Conservation (phyloP, 2,113 vertebrate species). For the Sarotherodon lohbergeri region DNA sequence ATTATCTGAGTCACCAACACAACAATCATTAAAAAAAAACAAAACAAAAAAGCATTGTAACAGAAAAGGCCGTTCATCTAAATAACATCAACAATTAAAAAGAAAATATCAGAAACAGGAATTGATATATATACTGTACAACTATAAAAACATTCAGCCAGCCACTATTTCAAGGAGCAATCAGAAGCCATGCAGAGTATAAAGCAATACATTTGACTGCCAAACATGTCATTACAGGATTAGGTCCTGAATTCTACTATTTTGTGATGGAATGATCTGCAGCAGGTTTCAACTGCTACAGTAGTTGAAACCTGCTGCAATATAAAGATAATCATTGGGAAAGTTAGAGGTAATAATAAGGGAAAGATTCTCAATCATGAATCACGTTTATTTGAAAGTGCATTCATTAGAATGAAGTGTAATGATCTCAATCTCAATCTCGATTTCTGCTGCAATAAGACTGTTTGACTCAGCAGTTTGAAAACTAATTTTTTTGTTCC, state of each 20-base stretch:
- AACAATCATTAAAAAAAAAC: background rate
- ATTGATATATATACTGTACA: background rate
- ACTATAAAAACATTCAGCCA: conserved; percentile 31
- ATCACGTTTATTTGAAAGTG: background rate
- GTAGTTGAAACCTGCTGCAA: background rate
- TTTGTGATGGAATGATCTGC: background rate
- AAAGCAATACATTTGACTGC: conserved; percentile 7
- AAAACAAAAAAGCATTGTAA: background rate
- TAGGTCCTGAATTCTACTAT: background rate
- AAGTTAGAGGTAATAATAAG: background rate
- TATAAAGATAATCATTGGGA: background rate
- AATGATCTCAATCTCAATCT: background rate
- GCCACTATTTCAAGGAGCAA: conserved; percentile 25
- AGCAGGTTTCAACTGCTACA: background rate
- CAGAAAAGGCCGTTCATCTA: background rate
- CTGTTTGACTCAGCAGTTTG: background rate
- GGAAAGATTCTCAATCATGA: background rate
- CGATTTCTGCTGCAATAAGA: background rate
- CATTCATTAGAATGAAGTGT: background rate
- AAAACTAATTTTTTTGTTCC: background rate
- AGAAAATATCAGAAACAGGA: conserved; percentile 10
- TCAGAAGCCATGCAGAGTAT: conserved; percentile 58
- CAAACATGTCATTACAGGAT: background rate
- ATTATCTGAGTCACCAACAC: background rate
- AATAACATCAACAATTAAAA: background rate